A percentile compares a stretch with the other conserved stretches of the same genome.
phyloP scores from a whole-genome alignment of 2,113 vertebrate genomes.

The Capreolus pygargus region DNA sequence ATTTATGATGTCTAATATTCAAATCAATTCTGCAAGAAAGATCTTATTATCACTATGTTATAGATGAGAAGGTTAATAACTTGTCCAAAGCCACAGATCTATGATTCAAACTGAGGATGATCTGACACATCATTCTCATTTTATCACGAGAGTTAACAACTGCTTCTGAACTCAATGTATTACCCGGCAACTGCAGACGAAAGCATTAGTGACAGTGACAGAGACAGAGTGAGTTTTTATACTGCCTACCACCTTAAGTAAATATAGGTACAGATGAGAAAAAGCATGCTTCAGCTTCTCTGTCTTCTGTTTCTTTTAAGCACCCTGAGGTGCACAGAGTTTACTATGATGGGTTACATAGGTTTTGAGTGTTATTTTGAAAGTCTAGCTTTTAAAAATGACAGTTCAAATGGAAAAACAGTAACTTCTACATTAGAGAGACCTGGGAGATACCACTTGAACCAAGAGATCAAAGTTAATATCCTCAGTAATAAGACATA shows the following conservation, averaged over 20 bases:
- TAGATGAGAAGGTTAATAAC: neutral
- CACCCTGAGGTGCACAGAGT: neutral
- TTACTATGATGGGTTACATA: neutral
- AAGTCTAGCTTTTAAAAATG: neutral
- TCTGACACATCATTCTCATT: neutral
- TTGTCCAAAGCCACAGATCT: neutral
- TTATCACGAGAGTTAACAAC: neutral
- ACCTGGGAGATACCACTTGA: neutral
- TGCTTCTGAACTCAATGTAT: neutral
- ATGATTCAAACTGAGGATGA: neutral
- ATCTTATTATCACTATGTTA: neutral
- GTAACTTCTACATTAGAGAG: neutral
- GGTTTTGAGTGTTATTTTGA: neutral
- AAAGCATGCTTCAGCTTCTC: neutral
- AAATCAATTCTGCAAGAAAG: neutral
- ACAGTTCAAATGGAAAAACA: neutral
- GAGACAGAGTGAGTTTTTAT: neutral
- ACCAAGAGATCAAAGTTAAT: neutral
- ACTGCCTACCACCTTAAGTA: neutral
- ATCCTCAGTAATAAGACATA: neutral
- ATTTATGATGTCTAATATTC: neutral
- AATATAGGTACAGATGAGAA: neutral
- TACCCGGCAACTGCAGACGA: neutral
- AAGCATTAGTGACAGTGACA: neutral
- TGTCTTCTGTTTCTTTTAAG: neutral